Evolutionary conservation across 2,797 vertebrate genomes (phyloP).

Genomic region (Paramormyrops hopkinsi): DNA sequence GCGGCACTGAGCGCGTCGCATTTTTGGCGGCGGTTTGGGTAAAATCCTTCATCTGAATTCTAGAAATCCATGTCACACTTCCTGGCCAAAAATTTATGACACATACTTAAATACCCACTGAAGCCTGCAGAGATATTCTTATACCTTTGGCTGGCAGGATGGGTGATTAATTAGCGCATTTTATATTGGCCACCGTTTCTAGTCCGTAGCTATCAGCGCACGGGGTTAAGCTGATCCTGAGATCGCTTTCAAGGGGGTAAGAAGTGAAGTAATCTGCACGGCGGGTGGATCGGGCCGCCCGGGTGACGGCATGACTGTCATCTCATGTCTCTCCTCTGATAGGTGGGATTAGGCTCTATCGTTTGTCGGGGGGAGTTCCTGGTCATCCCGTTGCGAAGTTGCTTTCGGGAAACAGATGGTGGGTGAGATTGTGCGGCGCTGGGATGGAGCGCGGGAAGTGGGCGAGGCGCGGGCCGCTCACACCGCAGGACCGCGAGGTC

Average conservation of each 20-base stretch:
- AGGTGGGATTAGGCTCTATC: neutral
- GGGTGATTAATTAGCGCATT: neutral
- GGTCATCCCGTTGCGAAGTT: neutral
- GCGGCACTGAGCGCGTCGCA: neutral
- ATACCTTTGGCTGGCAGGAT: neutral
- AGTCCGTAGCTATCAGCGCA: neutral
- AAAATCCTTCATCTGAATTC: neutral
- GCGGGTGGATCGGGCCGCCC: neutral
- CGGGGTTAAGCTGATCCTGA: neutral
- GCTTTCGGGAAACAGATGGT: neutral
- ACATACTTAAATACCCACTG: neutral
- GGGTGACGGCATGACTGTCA: neutral
- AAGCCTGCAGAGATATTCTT: conserved; percentile 4
- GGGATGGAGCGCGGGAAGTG: neutral
- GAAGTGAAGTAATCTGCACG: neutral
- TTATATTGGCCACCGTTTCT: neutral
- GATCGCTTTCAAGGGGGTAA: neutral
- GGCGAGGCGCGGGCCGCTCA: neutral
- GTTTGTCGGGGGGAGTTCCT: neutral
- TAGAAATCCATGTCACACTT: neutral
- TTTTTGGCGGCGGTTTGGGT: neutral
- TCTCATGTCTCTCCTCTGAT: neutral
- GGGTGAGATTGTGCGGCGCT: neutral
- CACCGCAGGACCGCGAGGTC: neutral
- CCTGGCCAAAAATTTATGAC: neutral